Evolutionary conservation across 1,140 invertebrate species (phyloP), one percentile per base, ranked within the genome.

Genomic region (Sarcophaga bullata): DNA sequence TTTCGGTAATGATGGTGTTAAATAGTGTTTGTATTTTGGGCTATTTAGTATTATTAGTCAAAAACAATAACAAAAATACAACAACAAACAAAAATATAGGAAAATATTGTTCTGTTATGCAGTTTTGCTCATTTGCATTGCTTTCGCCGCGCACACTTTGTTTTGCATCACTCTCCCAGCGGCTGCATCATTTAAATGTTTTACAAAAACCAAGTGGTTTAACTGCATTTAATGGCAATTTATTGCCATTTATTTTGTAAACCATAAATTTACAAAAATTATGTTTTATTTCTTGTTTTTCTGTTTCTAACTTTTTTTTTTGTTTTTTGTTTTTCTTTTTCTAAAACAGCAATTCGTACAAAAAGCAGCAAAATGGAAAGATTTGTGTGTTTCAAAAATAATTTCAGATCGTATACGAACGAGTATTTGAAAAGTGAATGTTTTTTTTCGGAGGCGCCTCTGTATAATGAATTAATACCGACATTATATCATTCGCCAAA

Each of bases 11-110:
- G 48, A 50, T 78, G 72, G 52, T 68, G 80, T 62, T 83, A 78
- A 78, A 78, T 78, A 50, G 75, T 78, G 19, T 78, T 78, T 78
- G 75, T 25, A 78, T 78, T 52, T 84, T 86, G 85, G 85, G 83
- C 84, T 81, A 85, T 86, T 88, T 88, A 85, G 86, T 84, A 84
- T 88, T 88, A 87, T 88, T 87, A 87, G 85, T 88, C 87, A 84
- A 86, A 58, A 85, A 85, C 81, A 37, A 37, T 2, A 37, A 37
- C 25, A 37, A 37, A 1, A 37, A 37, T n/a, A n/a, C 25, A 37
- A 37, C 1, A 37, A 37, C 25, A 37, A 37, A n/a, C n/a, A n/a
- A n/a, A n/a, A n/a, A n/a, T n/a, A n/a, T n/a, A n/a, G n/a, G n/a
- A n/a, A n/a, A 37, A 37, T 37, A 37, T 37, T 37, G 25, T 37